These are phyloP conservation scores for Nymphalis io DNA, from an alignment of 1,140 invertebrate genomes.

Conservation along the genomic window DNA sequence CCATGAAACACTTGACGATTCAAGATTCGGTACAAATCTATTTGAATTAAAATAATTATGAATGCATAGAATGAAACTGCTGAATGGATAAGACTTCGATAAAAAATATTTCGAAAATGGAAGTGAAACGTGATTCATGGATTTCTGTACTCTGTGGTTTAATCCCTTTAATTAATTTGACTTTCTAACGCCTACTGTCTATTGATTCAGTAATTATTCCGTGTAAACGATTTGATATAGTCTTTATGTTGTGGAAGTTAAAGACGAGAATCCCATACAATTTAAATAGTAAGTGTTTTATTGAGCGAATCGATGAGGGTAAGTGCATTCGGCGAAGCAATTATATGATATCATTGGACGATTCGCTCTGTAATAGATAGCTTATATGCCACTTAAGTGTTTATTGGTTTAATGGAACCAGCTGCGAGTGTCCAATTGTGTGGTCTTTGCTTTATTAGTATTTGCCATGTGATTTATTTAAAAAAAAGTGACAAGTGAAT, in stretches of 20 bases:
- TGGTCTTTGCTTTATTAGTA: conserved; percentile 1
- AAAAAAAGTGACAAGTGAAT: neutral
- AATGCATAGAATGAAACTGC: no score
- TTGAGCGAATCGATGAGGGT: conserved; percentile 7
- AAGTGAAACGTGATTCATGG: neutral
- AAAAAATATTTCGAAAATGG: neutral
- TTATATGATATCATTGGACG: conserved; percentile 22
- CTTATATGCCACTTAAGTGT: conserved; percentile 23
- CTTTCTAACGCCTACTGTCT: conserved; percentile 14
- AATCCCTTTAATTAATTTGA: conserved; percentile 9
- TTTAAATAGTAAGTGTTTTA: neutral
- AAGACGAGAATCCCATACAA: neutral
- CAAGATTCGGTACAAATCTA: no score
- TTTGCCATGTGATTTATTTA: neutral
- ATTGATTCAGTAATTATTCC: neutral
- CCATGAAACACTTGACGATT: no score
- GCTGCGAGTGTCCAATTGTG: conserved; percentile 16
- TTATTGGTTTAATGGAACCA: conserved; percentile 27
- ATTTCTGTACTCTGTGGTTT: conserved; percentile 9
- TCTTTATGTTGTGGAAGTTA: neutral
- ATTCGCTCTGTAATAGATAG: conserved; percentile 23
- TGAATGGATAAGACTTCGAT: neutral
- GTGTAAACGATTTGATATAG: neutral
- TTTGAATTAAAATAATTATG: no score
- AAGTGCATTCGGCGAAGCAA: conserved; percentile 6